Evolutionary conservation across 1,140 invertebrate genomes (phyloP), one percentile per base, ranked within the genome.

Genomic region (Cataglyphis hispanica): DNA sequence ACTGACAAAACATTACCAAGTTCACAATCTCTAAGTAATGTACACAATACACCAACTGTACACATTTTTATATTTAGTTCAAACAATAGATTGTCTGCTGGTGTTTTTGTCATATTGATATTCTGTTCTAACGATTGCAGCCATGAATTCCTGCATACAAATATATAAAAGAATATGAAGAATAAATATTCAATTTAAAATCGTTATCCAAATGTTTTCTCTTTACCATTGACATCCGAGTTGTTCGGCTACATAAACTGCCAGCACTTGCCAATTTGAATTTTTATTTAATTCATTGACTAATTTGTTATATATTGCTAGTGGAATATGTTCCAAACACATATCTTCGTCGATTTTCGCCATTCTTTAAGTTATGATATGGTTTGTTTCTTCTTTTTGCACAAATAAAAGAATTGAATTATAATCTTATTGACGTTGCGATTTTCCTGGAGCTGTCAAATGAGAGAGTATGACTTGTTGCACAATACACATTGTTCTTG

Each of bases 51-150:
- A 86, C 87, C 92, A 27, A 93, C 69, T 10, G 88, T 92, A 25
- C 92, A 93, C 91, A 93, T 89, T 87, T 90, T 90, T 63, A 87
- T 87, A 63, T 85, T 88, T 40, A 94, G 84, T 80, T 93, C 90
- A 16, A 85, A 74, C 2, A 94, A 56, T 31, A 94, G 34, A 69
- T 89, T 92, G 37, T 90, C 87, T 0, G 90, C 90, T 40, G 92
- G 90, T 27, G 91, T 89, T 61, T 81, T 78, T 19, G 67, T 43
- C 10, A 83, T n/a, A 60, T 16, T 31, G 43, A 22, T 85, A 31
- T 66, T 81, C 34, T 86, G 31, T 46, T 91, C 70, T 31, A 93
- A 88, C 13, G 70, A 75, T 37, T 86, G 67, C 22, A 91, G 74
- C 92, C 92, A 93, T 2, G 34, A 64, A 7, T 61, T 53, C 16